Percentiles rank a stretch among this genome's conserved stretches.
These are phyloP conservation scores for Autographa pulchrina DNA, from an alignment of 2,888 invertebrate species.

Conservation along the genomic window DNA sequence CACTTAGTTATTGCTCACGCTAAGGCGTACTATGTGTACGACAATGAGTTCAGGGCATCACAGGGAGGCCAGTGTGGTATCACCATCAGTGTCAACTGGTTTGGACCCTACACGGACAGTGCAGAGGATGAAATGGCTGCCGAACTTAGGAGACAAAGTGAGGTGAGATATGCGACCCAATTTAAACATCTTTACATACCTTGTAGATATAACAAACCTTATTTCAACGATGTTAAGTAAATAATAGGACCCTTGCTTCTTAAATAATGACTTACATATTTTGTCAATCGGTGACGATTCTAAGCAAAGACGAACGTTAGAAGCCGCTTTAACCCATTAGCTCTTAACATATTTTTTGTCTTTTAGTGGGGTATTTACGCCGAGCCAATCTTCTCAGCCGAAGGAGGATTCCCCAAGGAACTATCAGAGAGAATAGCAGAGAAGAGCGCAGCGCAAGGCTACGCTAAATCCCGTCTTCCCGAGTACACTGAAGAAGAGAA, in stretches of 20 bases:
- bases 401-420: constrained; percentile 84
- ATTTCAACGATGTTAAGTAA: too few relatives aligned
- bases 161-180: constrained; percentile 20
- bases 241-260: too few relatives aligned
- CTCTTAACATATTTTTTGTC: neutral
- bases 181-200: too few relatives aligned
- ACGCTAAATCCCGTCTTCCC: constrained; percentile 79
- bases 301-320: neutral
- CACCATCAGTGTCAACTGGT: constrained; percentile 65
- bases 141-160: constrained; percentile 62
- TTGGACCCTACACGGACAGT: constrained; percentile 70
- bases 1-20: constrained; percentile 88
- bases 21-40: constrained; percentile 77
- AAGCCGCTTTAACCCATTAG: too few relatives aligned
- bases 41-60: constrained; percentile 68
- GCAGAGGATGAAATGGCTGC: constrained; percentile 76
- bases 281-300: too few relatives aligned
- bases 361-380: constrained; percentile 80
- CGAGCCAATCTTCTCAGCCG: constrained; percentile 81
- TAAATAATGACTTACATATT: too few relatives aligned
- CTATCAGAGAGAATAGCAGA: constrained; percentile 70
- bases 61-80: constrained; percentile 68
- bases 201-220: too few relatives aligned
- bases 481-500: constrained; percentile 81
- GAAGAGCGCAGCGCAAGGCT: constrained; percentile 82